Evolutionary conservation across 2,888 invertebrate genomes (phyloP).

Genomic region (Callyntrura guangdongensis): DNA sequence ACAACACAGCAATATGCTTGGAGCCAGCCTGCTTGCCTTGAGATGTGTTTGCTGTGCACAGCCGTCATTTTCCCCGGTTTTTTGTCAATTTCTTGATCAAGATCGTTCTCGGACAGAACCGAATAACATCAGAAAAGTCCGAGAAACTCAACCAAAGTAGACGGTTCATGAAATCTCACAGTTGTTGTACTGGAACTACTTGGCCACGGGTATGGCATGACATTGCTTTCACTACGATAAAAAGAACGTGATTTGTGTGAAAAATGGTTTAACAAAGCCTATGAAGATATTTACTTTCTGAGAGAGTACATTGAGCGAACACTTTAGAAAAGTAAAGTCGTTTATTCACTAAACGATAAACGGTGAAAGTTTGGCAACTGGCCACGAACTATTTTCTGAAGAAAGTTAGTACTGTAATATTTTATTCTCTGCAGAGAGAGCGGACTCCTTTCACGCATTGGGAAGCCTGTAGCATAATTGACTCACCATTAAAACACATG

Average conservation of each 20-base stretch:
- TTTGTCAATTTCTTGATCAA: slow-evolving; percentile 72
- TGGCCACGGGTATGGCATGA: not conserved
- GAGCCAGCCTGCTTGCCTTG: slow-evolving; percentile 71
- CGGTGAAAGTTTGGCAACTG: no score
- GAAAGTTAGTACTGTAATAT: no score
- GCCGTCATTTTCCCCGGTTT: slow-evolving; percentile 75
- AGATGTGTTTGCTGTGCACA: slow-evolving; percentile 65
- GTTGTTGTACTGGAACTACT: not conserved
- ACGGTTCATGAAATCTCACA: slow-evolving; percentile 17
- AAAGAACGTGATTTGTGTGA: slow-evolving; percentile 35
- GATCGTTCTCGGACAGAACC: slow-evolving; percentile 73
- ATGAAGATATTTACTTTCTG: not conserved
- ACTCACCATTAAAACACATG: not conserved
- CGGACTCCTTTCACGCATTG: no score
- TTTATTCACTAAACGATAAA: no score
- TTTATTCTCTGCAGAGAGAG: no score
- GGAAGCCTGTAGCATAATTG: no score
- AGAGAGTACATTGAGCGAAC: no score
- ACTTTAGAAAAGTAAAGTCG: no score
- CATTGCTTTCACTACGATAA: not conserved
- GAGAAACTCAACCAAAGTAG: slow-evolving; percentile 13
- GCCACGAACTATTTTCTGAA: no score
- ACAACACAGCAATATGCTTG: slow-evolving; percentile 2
- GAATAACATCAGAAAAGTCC: slow-evolving; percentile 58
- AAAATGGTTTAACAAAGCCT: not conserved